Base-by-base conservation (phyloP, 2,888 invertebrate species). In the Fragum sueziense region DNA sequence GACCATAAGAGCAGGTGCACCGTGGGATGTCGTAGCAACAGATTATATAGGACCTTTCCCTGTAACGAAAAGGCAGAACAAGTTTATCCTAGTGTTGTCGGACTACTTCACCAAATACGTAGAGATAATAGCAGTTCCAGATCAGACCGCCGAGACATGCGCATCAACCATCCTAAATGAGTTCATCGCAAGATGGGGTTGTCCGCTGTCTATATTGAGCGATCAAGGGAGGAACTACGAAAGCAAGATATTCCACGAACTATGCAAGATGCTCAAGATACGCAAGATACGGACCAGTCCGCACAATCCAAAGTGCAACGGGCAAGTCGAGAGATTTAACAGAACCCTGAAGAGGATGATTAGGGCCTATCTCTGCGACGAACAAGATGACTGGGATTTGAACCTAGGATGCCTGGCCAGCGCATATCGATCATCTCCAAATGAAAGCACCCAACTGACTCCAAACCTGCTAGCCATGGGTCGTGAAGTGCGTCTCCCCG, bases 381-480 rank as follows among this genome's bases (percentile, higher is more conserved):
- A n/a, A n/a, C n/a, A n/a, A n/a, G n/a, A n/a, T n/a, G n/a, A n/a
- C n/a, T n/a, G n/a, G n/a, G n/a, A n/a, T n/a, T n/a, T n/a, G n/a
- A n/a, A n/a, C n/a, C n/a, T n/a, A n/a, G n/a, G n/a, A n/a, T 74
- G 68, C 37, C 11, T 74, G 0, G 74, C 74, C 7, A 37, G 74
- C 11, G 74, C 74, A 3, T 74, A 79, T 27, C 11, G 80, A 29
- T 65, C 81, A 4, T 72, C 78, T 9, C 76, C 73, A 7, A 22
- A 80, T 52, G 77, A 74, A 27, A 72, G 74, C 31, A 82, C 76
- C 4, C 51, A 72, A 20, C 52, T 80, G 11, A 75, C 81, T 2
- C 78, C 79, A 54, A 79, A 82, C 37, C 25, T 73, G 14, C 59
- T 79, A 11, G 70, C 61, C 34, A 27, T 84, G 31, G 81, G 79